Evolutionary conservation across 2,113 vertebrate genomes (phyloP).

Genomic region (Patagioenas fasciata): DNA sequence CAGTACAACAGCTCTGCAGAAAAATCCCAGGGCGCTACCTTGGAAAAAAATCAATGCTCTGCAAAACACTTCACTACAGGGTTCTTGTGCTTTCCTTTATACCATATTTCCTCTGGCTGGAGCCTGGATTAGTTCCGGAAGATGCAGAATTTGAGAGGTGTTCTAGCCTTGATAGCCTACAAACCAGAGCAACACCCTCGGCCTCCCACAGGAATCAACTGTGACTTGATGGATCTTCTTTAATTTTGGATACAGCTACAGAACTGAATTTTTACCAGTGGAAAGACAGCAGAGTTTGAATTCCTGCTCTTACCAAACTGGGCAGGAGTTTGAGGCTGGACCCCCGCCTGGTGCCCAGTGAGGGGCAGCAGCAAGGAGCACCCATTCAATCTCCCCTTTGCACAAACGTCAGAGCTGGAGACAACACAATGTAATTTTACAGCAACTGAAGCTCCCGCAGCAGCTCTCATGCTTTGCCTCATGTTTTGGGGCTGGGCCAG

Average conservation of each 20-base stretch:
- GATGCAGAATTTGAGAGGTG: neutral
- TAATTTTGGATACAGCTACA: neutral
- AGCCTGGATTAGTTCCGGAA: neutral
- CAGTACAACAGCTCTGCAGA: neutral
- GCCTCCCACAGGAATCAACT: neutral
- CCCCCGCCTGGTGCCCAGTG: neutral
- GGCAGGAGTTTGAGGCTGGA: neutral
- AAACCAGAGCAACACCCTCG: neutral
- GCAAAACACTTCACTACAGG: neutral
- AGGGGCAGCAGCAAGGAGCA: neutral
- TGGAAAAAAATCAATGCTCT: neutral
- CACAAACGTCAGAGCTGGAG: fast-evolving
- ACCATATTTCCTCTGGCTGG: neutral
- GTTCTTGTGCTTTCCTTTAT: neutral
- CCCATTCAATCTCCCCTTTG: neutral
- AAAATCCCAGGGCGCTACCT: neutral
- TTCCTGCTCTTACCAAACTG: neutral
- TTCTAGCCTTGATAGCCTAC: neutral
- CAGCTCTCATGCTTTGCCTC: neutral
- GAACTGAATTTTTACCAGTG: neutral
- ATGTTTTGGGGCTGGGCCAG: neutral
- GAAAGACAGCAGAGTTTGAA: neutral
- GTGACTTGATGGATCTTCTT: neutral
- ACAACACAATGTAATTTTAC: neutral
- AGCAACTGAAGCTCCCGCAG: neutral